Evolutionary conservation across 1,140 invertebrate genomes (phyloP).

Genomic region (Bombus confusus): DNA sequence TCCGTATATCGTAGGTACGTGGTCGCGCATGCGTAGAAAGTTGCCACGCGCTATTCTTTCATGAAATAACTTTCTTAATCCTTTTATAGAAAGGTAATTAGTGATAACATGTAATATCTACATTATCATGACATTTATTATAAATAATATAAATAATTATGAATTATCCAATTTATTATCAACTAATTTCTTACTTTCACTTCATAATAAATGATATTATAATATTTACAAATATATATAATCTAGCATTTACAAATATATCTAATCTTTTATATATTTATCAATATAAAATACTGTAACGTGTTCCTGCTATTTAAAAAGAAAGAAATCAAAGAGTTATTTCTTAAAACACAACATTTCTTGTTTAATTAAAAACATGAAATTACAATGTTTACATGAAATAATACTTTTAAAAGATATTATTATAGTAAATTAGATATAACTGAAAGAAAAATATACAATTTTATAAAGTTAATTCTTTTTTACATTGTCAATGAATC

Average conservation of each 20-base stretch:
- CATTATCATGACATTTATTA: not conserved
- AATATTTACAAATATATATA: no score
- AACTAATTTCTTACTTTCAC: not conserved
- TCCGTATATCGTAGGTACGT: constrained; percentile 64
- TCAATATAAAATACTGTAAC: no score
- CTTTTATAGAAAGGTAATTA: not conserved
- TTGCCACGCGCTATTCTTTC: constrained; percentile 68
- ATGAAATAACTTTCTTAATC: not conserved
- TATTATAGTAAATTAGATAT: not conserved
- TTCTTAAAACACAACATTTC: not conserved
- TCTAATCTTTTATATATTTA: no score
- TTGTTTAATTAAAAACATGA: not conserved
- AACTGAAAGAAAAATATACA: not conserved
- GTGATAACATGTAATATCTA: not conserved
- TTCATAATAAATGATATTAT: no score
- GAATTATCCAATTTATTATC: not conserved
- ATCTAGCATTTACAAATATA: no score
- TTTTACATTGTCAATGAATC: not conserved
- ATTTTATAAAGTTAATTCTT: not conserved
- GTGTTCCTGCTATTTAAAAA: no score
- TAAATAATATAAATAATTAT: not conserved
- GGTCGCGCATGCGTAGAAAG: constrained; percentile 73
- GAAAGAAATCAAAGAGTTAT: not conserved
- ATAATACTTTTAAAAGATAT: not conserved
- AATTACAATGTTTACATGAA: not conserved